Evolutionary conservation across 1,140 invertebrate genomes (phyloP).

Genomic region (Atta texana): DNA sequence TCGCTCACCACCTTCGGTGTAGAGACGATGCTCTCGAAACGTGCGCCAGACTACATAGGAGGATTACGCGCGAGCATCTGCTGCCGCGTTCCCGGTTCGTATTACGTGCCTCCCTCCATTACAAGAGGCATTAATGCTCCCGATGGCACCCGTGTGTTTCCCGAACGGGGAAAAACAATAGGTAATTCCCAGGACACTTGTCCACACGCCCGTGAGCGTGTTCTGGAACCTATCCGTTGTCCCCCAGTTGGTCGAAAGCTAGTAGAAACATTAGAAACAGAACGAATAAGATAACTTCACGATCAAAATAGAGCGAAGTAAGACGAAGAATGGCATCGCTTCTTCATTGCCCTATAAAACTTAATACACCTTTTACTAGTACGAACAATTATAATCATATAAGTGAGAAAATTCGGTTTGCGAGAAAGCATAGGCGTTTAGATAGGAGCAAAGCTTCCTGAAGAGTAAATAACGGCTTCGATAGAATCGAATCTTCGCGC

Average conservation of each 20-base stretch:
- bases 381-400: slow-evolving; percentile 64
- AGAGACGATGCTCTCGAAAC: slow-evolving; percentile 50
- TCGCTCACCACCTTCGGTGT: slow-evolving; percentile 41
- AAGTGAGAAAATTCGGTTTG: slow-evolving; percentile 59
- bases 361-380: slow-evolving; percentile 58
- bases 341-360: slow-evolving; percentile 30
- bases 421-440: not conserved
- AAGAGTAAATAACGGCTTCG: slow-evolving; percentile 70
- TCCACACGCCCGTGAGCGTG: slow-evolving; percentile 14
- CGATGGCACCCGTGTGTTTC: slow-evolving; percentile 38
- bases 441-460: slow-evolving; percentile 51
- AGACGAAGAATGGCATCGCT: not conserved
- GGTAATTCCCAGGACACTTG: slow-evolving; percentile 69
- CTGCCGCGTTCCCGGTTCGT: slow-evolving; percentile 50
- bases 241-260: slow-evolving; percentile 15
- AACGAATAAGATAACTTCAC: slow-evolving; percentile 15
- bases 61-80: slow-evolving; percentile 63
- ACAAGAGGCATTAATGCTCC: slow-evolving; percentile 65
- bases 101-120: slow-evolving; percentile 63
- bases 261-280: slow-evolving; percentile 14
- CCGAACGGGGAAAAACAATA: slow-evolving; percentile 66
- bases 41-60: slow-evolving; percentile 53
- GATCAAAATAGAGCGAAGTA: not conserved
- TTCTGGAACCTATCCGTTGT: slow-evolving; percentile 41
- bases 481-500: slow-evolving; percentile 73